Evolutionary conservation across 2,797 vertebrate species (phyloP).

Genomic region (Characodon lateralis): DNA sequence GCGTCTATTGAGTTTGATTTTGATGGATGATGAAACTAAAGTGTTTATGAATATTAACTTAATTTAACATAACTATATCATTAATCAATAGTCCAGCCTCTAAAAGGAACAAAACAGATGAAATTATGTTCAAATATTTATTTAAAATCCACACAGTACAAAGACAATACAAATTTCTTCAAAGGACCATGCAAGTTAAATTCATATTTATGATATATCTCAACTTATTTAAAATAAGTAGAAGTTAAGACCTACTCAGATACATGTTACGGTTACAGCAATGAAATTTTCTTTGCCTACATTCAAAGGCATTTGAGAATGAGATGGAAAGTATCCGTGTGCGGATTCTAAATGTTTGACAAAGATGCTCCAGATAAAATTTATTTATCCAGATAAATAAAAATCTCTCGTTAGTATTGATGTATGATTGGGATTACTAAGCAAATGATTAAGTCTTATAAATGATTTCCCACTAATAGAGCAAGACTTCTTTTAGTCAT

Average conservation of each 20-base stretch:
- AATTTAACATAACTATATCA: background rate
- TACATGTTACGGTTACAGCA: slow-evolving; percentile 41
- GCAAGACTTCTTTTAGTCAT: background rate
- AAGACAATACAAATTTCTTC: slow-evolving; percentile 77
- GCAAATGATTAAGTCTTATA: slow-evolving; percentile 13
- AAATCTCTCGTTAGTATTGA: slow-evolving; percentile 31
- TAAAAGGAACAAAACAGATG: background rate
- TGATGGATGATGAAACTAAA: too few relatives aligned
- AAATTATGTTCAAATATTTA: slow-evolving; percentile 76
- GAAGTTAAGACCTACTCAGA: slow-evolving; percentile 51
- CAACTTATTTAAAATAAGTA: slow-evolving; percentile 35
- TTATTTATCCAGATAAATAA: slow-evolving; percentile 19
- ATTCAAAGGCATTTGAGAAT: slow-evolving; percentile 64
- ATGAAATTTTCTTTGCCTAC: slow-evolving; percentile 50
- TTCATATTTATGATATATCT: slow-evolving; percentile 50
- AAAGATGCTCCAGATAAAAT: slow-evolving; percentile 17
- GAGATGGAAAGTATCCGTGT: slow-evolving; percentile 35
- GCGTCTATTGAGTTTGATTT: background rate
- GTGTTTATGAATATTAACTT: background rate
- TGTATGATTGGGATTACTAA: slow-evolving; percentile 31
- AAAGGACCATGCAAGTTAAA: slow-evolving; percentile 67
- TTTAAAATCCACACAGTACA: slow-evolving; percentile 80
- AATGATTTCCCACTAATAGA: slow-evolving; percentile 11
- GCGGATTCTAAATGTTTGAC: slow-evolving; percentile 31
- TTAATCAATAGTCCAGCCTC: background rate